These are phyloP conservation scores for Ophonus ardosiacus DNA, from an alignment of 2,888 invertebrate species.

Conservation along the genomic window DNA sequence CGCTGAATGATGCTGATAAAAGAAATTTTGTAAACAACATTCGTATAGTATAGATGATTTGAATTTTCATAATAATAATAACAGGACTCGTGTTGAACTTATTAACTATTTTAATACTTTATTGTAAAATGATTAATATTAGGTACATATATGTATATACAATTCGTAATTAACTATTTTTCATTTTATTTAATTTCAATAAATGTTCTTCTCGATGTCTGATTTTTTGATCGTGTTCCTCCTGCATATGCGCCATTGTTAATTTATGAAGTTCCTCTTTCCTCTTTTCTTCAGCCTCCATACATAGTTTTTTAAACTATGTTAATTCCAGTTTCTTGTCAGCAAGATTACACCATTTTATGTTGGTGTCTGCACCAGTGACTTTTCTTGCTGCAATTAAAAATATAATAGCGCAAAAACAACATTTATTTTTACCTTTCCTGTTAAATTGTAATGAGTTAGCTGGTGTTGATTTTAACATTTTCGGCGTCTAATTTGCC, in stretches of 20 bases:
- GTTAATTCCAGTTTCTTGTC: background rate
- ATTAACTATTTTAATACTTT: too few relatives aligned
- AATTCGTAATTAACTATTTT: background rate
- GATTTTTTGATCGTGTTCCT: background rate
- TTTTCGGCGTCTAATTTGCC: background rate
- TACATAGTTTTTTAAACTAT: background rate
- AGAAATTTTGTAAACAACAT: background rate
- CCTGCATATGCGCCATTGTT: background rate
- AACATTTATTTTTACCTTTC: background rate
- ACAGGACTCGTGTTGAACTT: background rate
- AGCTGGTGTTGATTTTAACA: background rate
- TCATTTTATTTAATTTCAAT: background rate
- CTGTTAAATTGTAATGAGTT: background rate
- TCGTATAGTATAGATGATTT: background rate
- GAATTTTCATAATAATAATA: background rate
- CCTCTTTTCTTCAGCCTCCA: background rate
- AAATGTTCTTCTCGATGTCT: background rate
- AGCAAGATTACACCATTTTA: background rate
- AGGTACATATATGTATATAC: background rate
- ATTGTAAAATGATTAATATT: too few relatives aligned
- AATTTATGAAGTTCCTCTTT: background rate
- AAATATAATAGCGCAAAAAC: background rate
- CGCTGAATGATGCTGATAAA: background rate
- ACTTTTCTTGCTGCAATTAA: background rate
- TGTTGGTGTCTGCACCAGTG: too few relatives aligned